These are phyloP conservation scores for Apus apus DNA, from an alignment of 2,113 vertebrate genomes.

Conservation along the genomic window DNA sequence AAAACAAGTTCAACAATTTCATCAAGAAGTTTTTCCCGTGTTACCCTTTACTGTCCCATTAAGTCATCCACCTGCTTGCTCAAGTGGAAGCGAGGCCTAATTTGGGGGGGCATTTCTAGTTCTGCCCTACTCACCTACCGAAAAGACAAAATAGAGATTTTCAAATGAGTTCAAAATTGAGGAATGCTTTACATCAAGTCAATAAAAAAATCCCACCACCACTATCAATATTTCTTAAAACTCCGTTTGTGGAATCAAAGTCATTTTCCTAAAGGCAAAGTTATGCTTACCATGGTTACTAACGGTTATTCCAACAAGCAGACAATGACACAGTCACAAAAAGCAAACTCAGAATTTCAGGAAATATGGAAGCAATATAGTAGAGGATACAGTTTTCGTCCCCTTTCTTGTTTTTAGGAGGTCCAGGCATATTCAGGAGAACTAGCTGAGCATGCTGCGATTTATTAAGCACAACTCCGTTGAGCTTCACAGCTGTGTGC, in stretches of 20 bases:
- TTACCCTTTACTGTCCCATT: background rate
- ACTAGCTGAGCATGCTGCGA: constrained; percentile 94
- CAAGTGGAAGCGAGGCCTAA: background rate
- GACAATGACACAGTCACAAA: background rate
- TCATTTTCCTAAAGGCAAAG: background rate
- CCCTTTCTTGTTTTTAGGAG: constrained; percentile 88
- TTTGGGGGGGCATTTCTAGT: background rate
- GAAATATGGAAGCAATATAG: background rate
- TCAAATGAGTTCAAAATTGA: background rate
- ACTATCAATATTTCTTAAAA: background rate
- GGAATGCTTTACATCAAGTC: background rate
- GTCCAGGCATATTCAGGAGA: constrained; percentile 96
- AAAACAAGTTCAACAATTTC: background rate
- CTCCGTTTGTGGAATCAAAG: background rate
- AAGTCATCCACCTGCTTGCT: background rate
- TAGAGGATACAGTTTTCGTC: constrained; percentile 98
- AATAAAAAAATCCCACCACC: background rate
- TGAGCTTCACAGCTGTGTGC: constrained; percentile 96
- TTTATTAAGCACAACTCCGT: constrained; percentile 89
- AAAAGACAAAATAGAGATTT: background rate
- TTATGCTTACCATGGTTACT: background rate
- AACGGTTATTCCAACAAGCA: background rate
- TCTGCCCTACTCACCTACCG: background rate
- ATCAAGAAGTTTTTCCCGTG: background rate
- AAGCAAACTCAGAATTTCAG: background rate